These are phyloP conservation scores for Cryptus viduatorius DNA, from an alignment of 2,888 invertebrate genomes.

Conservation along the genomic window DNA sequence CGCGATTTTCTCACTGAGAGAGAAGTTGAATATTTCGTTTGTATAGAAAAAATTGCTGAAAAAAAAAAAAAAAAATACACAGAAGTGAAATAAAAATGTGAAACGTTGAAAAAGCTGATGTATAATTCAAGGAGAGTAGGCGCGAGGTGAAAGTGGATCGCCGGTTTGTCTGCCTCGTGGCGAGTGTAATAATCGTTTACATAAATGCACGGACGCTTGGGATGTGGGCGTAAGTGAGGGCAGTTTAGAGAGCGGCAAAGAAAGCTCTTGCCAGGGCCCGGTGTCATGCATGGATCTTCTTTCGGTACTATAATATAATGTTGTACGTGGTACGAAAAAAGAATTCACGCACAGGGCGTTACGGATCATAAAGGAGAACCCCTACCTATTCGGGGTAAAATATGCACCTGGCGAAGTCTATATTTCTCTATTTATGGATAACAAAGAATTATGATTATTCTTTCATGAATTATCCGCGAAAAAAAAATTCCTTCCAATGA, in stretches of 20 bases:
- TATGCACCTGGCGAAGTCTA: neutral
- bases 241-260: conserved; percentile 25
- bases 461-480: no score
- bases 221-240: conserved; percentile 38
- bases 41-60: no score
- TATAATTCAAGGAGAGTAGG: conserved; percentile 61
- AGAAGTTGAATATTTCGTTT: no score
- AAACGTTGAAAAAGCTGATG: conserved; percentile 64
- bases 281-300: conserved; percentile 25
- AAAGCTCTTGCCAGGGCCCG: conserved; percentile 24
- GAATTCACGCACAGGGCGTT: neutral
- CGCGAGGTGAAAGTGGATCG: conserved; percentile 21
- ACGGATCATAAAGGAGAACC: no score
- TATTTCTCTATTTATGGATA: neutral
- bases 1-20: no score
- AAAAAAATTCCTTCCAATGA: no score
- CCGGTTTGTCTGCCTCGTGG: conserved; percentile 28
- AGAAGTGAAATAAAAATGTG: conserved; percentile 41
- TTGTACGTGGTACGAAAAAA: neutral
- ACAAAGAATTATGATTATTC: neutral
- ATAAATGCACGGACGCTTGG: conserved; percentile 64
- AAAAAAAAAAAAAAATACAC: conserved; percentile 7
- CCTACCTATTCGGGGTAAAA: neutral
- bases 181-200: conserved; percentile 66
- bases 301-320: conserved; percentile 15